Evolutionary conservation across 1,140 invertebrate species (phyloP).

Genomic region (Battus philenor): DNA sequence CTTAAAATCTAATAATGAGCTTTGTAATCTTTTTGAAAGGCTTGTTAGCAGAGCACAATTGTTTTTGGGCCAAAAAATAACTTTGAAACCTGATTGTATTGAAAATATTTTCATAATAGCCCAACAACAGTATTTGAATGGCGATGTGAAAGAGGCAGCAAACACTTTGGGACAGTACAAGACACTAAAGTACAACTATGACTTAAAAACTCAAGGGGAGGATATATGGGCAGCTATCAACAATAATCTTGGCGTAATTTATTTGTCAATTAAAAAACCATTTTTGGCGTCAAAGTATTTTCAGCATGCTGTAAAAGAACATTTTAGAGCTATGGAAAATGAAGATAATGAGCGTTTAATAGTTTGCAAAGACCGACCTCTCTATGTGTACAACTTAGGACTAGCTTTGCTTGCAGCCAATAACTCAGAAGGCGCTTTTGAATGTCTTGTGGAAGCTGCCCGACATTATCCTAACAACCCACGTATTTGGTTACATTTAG

Average conservation of each 20-base stretch:
- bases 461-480: conserved; percentile 92
- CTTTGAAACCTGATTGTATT: conserved; percentile 67
- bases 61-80: conserved; percentile 69
- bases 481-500: conserved; percentile 92
- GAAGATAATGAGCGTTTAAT: conserved; percentile 59
- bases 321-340: conserved; percentile 77
- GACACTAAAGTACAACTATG: conserved; percentile 62
- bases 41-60: conserved; percentile 71
- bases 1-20: conserved; percentile 48
- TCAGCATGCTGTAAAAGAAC: conserved; percentile 88
- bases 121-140: conserved; percentile 76
- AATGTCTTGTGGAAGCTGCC: conserved; percentile 92
- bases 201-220: conserved; percentile 62
- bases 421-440: conserved; percentile 89
- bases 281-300: conserved; percentile 91
- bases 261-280: conserved; percentile 91
- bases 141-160: conserved; percentile 76
- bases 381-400: conserved; percentile 95
- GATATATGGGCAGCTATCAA: conserved; percentile 83
- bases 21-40: conserved; percentile 62
- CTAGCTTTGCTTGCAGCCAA: conserved; percentile 89
- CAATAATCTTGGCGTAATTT: conserved; percentile 93
- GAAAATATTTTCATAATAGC: conserved; percentile 73
- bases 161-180: conserved; percentile 73
- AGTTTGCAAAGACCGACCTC: conserved; percentile 80